Base-by-base conservation (phyloP, 2,113 vertebrate genomes). In the Phalacrocorax aristotelis region DNA sequence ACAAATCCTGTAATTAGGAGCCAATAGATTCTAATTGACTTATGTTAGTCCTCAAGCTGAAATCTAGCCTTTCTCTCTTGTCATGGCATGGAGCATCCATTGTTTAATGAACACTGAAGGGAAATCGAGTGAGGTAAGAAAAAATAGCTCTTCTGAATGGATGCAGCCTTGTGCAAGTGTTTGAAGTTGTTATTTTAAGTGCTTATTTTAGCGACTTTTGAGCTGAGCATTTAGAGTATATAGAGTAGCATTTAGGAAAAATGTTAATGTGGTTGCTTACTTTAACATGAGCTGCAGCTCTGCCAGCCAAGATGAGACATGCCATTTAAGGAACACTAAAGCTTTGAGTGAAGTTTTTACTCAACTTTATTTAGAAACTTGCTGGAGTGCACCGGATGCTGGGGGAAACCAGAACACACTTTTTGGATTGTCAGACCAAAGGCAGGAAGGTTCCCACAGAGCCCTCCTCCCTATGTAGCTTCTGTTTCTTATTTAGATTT, bases 381-480 rank as follows among this genome's bases (percentile, higher is more conserved):
- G 61, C 92, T 95, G 83, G 88, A 94, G 86, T 65, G 89, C 95
- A 78, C 83, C 83, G 91, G 94, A 84, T 92, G 90, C 93, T 85
- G 92, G 95, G 89, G 88, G 86, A 93, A 97, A 94, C 83, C 93
- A 97, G 94, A 92, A 94, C 86, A 96, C 93, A 87, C 74, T 95
- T 64, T 89, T 64, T 88, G 84, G 75, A 97, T 96, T 95, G 90
- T 91, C 90, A 90, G 61, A 94, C 80, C 93, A 97, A 96, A 96
- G 93, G 90, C 96, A 93, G 96, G 57, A 84, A 84, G 84, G 87
- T 97, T 95, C 93, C 95, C 92, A 81, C 95, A 94, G 71, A 93
- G 66, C 94, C 91, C 86, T 93, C 88, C 79, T 93, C 89, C 87
- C 94, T 18, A 15, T 68, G 66, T 18, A 95, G 55, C 87, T 89